These are phyloP conservation scores for Chymomyza caudatula DNA, from an alignment of 2,888 invertebrate species.

Conservation along the genomic window DNA sequence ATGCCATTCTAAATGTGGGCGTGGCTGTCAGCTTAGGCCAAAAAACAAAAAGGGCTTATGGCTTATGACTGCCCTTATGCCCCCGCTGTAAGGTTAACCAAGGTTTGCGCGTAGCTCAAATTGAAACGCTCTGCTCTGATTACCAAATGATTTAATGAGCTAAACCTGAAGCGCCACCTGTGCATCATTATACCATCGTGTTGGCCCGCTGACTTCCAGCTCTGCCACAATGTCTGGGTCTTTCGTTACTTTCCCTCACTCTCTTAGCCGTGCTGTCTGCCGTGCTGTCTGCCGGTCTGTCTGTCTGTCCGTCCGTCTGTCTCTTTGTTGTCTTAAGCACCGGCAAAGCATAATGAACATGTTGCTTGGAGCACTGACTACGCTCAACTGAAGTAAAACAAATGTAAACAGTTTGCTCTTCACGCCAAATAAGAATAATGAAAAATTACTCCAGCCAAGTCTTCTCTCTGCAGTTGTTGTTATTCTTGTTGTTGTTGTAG, in stretches of 20 bases:
- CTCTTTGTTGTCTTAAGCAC: background rate
- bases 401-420: conserved; percentile 68
- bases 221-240: background rate
- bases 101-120: background rate
- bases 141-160: conserved; percentile 61
- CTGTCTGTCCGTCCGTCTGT: background rate
- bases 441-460: conserved; percentile 50
- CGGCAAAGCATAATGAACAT: conserved; percentile 27
- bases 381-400: conserved; percentile 39
- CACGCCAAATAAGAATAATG: conserved; percentile 50
- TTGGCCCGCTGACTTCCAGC: background rate
- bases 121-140: conserved; percentile 25
- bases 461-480: background rate
- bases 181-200: background rate
- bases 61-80: background rate
- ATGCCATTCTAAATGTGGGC: conserved; percentile 4
- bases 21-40: background rate
- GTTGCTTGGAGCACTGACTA: conserved; percentile 25
- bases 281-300: background rate
- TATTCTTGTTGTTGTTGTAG: background rate
- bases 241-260: conserved; percentile 2
- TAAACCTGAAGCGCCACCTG: conserved; percentile 44
- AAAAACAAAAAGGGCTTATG: background rate
- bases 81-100: conserved; percentile 11
- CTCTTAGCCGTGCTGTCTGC: background rate